These are phyloP conservation scores for Lepidocyrtinus sp. DNA, from an alignment of 2,888 invertebrate species.

Conservation along the genomic window DNA sequence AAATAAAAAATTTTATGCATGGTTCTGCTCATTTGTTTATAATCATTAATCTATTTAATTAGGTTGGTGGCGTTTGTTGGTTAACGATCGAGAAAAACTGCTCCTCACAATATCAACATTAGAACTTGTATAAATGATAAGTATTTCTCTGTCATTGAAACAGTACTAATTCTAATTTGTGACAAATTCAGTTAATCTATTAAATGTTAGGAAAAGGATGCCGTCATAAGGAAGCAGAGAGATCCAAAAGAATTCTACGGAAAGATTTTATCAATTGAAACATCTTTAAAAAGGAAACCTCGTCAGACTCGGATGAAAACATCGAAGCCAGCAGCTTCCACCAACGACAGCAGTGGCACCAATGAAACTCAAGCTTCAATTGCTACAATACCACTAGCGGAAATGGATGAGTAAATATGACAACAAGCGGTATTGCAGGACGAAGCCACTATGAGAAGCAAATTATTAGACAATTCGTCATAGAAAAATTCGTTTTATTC, in stretches of 20 bases:
- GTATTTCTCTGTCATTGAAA: too few species aligned
- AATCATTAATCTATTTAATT: not conserved
- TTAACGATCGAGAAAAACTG: slow-evolving; percentile 49
- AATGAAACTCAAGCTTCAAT: too few species aligned
- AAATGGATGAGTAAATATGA: slow-evolving; percentile 14
- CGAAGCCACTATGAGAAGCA: too few species aligned
- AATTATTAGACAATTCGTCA: too few species aligned
- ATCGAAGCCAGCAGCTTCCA: not conserved
- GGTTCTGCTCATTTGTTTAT: not conserved
- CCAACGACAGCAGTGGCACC: not conserved
- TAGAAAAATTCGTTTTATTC: not conserved
- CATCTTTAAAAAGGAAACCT: slow-evolving; percentile 11
- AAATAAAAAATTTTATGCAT: not conserved
- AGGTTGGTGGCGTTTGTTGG: slow-evolving; percentile 53
- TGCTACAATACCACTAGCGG: too few species aligned
- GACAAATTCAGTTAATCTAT: not conserved
- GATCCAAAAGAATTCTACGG: slow-evolving; percentile 38
- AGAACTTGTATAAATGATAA: slow-evolving; percentile 57
- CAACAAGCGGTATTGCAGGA: too few species aligned
- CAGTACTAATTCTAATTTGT: not conserved
- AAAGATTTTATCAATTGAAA: not conserved
- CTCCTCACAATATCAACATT: slow-evolving; percentile 48
- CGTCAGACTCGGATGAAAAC: slow-evolving; percentile 21
- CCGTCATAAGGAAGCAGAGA: slow-evolving; percentile 2
- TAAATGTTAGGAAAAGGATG: slow-evolving; percentile 38